Base-by-base conservation (phyloP, 92 coral and sea anemone species). In the Phenganax stokvisi region DNA sequence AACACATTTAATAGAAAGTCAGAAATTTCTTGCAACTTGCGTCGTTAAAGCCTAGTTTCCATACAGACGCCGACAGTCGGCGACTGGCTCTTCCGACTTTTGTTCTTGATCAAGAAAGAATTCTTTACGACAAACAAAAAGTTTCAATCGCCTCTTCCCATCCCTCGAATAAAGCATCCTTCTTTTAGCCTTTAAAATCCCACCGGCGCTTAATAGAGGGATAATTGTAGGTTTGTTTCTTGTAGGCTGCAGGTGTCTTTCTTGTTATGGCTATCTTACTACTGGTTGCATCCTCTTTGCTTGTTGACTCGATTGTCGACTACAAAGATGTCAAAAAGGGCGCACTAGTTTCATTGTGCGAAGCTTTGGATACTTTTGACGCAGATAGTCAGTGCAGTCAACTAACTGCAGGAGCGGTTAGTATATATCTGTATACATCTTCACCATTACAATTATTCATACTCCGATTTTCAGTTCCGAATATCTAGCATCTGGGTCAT, bases 261-360 rank as follows among this genome's bases (percentile, higher is more conserved):
- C 53, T 68, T 11, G 11, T 30, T 68, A 16, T 29, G 52, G 73
- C 73, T 10, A 37, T 68, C 52, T 11, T 68, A 37, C 73, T 68
- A 30, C 73, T 68, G n/a, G 73, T 68, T 68, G 73, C 73, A 9
- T 68, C 73, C 12, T 68, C 73, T 17, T 29, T 68, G 20, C 6
- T 68, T 16, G 73, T 17, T 12, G 52, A 68, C 52, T 30, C 73
- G 0, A 53, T 68, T 17, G 47, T 51, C 11, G 6, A 68, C 13
- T 68, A 30, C 13, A 30, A 67, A 6, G 52, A 62, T 13, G 0
- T 25, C 6, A 37, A 20, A 8, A 44, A 6, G 9, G 65, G 65
- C 37, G 27, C 6, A 17, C 27, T 0, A 6, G 4, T 59, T 59
- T n/a, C 15, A 3, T 13, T 59, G 6, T 68, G 73, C 47, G 6